Evolutionary conservation across 2,797 vertebrate genomes (phyloP).

Genomic region (Gambusia yucatana): DNA sequence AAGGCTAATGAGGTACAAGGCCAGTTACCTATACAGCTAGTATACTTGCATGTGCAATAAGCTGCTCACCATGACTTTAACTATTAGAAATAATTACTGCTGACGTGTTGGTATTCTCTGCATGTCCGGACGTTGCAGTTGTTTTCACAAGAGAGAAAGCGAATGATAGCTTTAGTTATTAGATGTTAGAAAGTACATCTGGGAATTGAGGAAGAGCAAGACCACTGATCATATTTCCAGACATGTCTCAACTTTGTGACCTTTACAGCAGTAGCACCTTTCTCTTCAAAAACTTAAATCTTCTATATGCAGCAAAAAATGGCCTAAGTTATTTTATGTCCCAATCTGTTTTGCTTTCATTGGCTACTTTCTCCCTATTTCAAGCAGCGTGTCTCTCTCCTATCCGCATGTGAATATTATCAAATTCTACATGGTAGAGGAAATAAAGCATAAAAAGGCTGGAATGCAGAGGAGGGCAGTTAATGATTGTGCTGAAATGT

Average conservation of each 20-base stretch:
- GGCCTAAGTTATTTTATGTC: background rate
- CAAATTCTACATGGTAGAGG: background rate
- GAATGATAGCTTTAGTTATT: constrained; percentile 21
- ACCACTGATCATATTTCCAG: constrained; percentile 23
- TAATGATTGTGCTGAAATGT: constrained; percentile 3
- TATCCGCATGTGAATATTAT: background rate
- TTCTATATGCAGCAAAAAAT: no score
- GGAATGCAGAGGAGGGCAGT: background rate
- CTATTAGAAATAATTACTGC: constrained; percentile 35
- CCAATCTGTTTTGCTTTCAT: background rate
- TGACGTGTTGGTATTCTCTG: constrained; percentile 15
- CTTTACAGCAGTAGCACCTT: background rate
- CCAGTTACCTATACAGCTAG: constrained; percentile 45
- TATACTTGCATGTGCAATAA: constrained; percentile 21
- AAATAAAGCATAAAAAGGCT: background rate
- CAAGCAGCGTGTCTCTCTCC: background rate
- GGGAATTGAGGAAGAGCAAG: constrained; percentile 24
- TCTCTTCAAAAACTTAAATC: background rate
- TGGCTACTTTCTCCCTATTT: background rate
- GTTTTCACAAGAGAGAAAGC: constrained; percentile 7
- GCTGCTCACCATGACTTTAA: constrained; percentile 26
- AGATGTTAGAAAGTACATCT: constrained; percentile 48
- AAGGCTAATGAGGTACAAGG: constrained; percentile 57
- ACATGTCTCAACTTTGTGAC: constrained; percentile 13
- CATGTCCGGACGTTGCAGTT: constrained; percentile 10